These are phyloP conservation scores for Lampris megalopsis DNA, from an alignment of 2,113 vertebrate genomes.

Conservation along the genomic window DNA sequence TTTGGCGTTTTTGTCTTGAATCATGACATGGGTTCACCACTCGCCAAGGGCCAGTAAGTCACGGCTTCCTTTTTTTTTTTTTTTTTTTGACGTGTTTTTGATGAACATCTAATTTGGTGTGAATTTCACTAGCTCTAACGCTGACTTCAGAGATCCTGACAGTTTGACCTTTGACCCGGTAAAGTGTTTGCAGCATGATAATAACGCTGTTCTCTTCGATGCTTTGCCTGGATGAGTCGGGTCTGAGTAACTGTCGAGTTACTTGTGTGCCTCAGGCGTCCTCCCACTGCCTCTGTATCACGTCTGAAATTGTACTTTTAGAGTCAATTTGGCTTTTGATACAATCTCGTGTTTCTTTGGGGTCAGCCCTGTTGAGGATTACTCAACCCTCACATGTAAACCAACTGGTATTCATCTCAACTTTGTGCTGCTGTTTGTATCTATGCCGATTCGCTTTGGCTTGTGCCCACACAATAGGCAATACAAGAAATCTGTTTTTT, in stretches of 20 bases:
- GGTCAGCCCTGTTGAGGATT: constrained; percentile 69
- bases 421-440: constrained; percentile 51
- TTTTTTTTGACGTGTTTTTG: constrained; percentile 16
- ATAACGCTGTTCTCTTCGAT: constrained; percentile 37
- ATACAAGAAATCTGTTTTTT: constrained; percentile 39
- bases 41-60: not conserved
- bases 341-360: constrained; percentile 69
- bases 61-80: constrained; percentile 43
- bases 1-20: no score
- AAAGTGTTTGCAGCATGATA: constrained; percentile 57
- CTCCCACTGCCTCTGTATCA: constrained; percentile 66
- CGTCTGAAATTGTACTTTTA: constrained; percentile 63
- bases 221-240: constrained; percentile 47
- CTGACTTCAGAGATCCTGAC: constrained; percentile 32
- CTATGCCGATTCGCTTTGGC: constrained; percentile 59
- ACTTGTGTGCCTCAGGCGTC: constrained; percentile 61
- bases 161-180: constrained; percentile 30
- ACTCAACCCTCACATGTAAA: constrained; percentile 68
- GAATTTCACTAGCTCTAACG: constrained; percentile 32
- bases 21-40: no score
- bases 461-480: constrained; percentile 69
- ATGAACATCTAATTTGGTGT: constrained; percentile 30
- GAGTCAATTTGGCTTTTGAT: constrained; percentile 75
- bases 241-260: constrained; percentile 45
- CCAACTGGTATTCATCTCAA: constrained; percentile 65